Evolutionary conservation across 2,888 invertebrate genomes (phyloP), one percentile per base, ranked within the genome.

Genomic region (Hedychridium roseum): DNA sequence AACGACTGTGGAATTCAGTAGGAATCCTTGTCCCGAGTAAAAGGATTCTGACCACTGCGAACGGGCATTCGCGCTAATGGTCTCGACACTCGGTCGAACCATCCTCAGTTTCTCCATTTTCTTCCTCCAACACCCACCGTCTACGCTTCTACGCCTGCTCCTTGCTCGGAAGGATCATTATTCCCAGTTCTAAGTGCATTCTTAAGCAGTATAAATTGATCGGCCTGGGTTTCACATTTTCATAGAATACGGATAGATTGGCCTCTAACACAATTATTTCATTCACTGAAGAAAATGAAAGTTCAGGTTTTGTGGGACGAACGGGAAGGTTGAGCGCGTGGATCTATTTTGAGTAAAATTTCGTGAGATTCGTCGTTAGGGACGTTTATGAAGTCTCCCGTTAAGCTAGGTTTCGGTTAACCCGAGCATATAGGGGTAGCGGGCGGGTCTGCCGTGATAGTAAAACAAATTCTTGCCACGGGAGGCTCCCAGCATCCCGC

Each of bases 21-120:
- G 71, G 68, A 71, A 73, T 74, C 67, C 64, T 54, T 52, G 57
- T 55, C 54, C 63, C 54, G 60, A 66, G 69, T 68, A 71, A 70
- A 73, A 68, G 67, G 65, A 66, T 65, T 62, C 63, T 59, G 68
- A 66, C 63, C 68, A 61, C 61, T 58, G 54, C 61, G 64, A 71
- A 69, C 64, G 57, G 71, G 68, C 68, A 70, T 71, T 59, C 56
- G 66, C 67, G 70, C 73, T 76, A 74, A 76, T 76, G 74, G 72
- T 71, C 66, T 64, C 73, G 65, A 74, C 74, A 50, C 57, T 44
- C 27, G 21, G 9, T 17, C 30, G 15, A 43, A 16, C 32, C 26
- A 27, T 16, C 23, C 23, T 23, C 23, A 17, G 7, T 21, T 23
- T 41, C 20, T 27, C 26, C 9, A 34, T 43, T 36, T 18, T 47